Conservation (phyloP, 2,888 invertebrate genomes). For the Lomographa bimaculata region DNA sequence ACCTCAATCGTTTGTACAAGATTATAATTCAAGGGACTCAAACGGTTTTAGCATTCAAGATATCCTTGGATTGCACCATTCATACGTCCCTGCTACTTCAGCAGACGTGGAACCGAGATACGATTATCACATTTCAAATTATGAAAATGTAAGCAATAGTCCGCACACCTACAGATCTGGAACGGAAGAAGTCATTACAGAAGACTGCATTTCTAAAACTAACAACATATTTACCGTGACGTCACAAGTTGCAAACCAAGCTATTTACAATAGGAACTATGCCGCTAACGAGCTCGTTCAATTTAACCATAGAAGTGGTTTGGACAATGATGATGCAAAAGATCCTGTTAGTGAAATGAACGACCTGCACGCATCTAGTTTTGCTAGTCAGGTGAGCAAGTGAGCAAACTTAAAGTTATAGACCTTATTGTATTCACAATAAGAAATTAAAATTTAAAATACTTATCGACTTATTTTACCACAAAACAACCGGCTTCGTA, state of each 20-base stretch:
- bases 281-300: slow-evolving; percentile 56
- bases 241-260: slow-evolving; percentile 52
- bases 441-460: slow-evolving; percentile 24
- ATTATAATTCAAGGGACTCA: slow-evolving; percentile 77
- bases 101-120: slow-evolving; percentile 63
- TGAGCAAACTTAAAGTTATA: slow-evolving; percentile 43
- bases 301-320: slow-evolving; percentile 58
- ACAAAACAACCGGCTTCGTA: slow-evolving; percentile 71
- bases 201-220: slow-evolving; percentile 52
- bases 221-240: slow-evolving; percentile 46
- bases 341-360: slow-evolving; percentile 58
- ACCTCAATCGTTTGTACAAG: slow-evolving; percentile 63
- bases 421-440: slow-evolving; percentile 38
- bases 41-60: slow-evolving; percentile 78
- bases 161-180: slow-evolving; percentile 65
- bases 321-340: slow-evolving; percentile 53
- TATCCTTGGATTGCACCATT: slow-evolving; percentile 72
- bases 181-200: slow-evolving; percentile 55
- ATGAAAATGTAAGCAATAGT: slow-evolving; percentile 70
- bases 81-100: slow-evolving; percentile 48
- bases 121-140: slow-evolving; percentile 66
- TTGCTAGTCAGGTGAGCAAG: slow-evolving; percentile 64
- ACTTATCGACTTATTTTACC: slow-evolving; percentile 54
- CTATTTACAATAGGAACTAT: slow-evolving; percentile 58
- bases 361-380: slow-evolving; percentile 62